These are phyloP conservation scores for Macaca fascicularis DNA, from an alignment of 2,113 vertebrate species.

Conservation along the genomic window DNA sequence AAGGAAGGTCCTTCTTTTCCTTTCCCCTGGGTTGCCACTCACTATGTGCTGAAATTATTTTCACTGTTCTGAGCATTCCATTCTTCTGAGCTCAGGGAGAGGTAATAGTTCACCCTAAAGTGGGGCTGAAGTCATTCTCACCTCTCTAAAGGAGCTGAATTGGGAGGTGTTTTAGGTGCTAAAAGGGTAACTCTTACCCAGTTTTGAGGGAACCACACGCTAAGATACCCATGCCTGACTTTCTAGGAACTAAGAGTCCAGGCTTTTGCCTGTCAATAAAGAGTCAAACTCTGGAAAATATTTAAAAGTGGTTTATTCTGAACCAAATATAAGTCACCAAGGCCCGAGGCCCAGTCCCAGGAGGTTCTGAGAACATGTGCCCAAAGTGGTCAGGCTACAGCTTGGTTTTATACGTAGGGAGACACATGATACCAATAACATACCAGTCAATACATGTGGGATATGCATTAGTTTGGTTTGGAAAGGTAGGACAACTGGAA, in stretches of 20 bases:
- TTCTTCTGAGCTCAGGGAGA: constrained; percentile 30
- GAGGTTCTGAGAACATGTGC: too few relatives aligned
- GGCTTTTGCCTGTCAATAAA: background rate
- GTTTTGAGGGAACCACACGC: too few relatives aligned
- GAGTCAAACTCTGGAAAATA: too few relatives aligned
- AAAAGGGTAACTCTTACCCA: background rate
- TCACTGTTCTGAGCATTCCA: background rate
- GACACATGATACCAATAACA: too few relatives aligned
- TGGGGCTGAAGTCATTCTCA: background rate
- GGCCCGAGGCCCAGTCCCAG: too few relatives aligned
- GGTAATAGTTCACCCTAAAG: background rate
- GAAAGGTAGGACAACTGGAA: too few relatives aligned
- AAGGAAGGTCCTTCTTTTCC: background rate
- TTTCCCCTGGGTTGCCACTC: background rate
- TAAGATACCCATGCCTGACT: background rate
- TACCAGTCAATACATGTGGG: too few relatives aligned
- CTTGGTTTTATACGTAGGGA: too few relatives aligned
- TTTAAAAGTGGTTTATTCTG: too few relatives aligned
- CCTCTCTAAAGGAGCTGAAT: background rate
- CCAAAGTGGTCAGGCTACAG: too few relatives aligned
- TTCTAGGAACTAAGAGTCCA: background rate
- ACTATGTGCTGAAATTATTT: background rate
- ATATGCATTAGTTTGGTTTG: too few relatives aligned
- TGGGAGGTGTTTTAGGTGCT: background rate
- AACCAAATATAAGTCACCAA: too few relatives aligned